Percentiles rank a stretch among this genome's conserved stretches.
These are phyloP conservation scores for Oreortyx pictus DNA, from an alignment of 2,797 vertebrate genomes.

Conservation along the genomic window DNA sequence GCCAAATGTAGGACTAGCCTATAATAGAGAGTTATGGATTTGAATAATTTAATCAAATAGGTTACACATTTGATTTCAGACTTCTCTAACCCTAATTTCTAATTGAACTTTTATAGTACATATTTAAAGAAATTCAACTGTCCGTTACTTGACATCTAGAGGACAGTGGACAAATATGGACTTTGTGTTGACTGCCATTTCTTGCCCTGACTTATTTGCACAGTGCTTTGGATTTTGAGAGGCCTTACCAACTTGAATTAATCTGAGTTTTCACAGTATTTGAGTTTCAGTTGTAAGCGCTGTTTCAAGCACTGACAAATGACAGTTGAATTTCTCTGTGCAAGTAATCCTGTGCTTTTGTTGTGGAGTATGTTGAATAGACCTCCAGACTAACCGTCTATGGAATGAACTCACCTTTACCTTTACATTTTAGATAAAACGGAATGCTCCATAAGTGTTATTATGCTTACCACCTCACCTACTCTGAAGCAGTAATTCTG, in stretches of 20 bases:
- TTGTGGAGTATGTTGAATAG: rapidly evolving
- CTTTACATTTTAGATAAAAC: not conserved
- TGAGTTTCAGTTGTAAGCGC: not conserved
- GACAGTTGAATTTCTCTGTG: not conserved
- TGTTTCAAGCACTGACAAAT: not conserved
- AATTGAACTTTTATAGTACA: not conserved
- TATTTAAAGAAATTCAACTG: not conserved
- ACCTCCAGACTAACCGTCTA: not conserved
- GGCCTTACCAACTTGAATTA: not conserved
- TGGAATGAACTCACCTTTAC: not conserved
- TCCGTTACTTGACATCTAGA: not conserved
- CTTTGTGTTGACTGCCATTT: not conserved
- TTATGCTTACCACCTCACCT: not conserved
- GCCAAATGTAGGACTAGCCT: not conserved
- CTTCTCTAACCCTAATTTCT: not conserved
- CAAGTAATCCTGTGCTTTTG: not conserved
- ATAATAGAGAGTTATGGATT: not conserved
- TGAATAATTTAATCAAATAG: not conserved
- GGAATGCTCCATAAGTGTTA: not conserved
- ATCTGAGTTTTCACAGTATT: not conserved
- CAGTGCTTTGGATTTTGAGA: not conserved
- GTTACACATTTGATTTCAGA: not conserved
- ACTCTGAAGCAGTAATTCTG: not conserved
- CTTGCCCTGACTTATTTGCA: not conserved
- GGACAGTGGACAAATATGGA: not conserved